phyloP scores from a whole-genome alignment of 2,797 vertebrate species.

The Parauchenoglanis punctatus region DNA sequence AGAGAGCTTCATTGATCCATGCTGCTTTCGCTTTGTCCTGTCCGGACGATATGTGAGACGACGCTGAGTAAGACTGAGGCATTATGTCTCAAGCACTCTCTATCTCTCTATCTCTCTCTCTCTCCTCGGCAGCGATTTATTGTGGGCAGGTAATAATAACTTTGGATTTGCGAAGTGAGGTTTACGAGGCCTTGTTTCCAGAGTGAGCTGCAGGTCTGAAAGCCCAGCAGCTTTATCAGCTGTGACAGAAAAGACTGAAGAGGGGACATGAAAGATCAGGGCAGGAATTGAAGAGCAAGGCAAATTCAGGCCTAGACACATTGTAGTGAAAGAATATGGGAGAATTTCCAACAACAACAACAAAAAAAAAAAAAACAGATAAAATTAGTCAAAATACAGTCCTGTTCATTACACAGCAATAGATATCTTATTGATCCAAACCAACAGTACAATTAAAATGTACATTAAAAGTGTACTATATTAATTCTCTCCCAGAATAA shows the following conservation, averaged over 20 bases:
- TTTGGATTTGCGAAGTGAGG: constrained; percentile 75
- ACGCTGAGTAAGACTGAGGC: constrained; percentile 75
- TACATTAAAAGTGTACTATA: neutral
- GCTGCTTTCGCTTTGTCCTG: constrained; percentile 77
- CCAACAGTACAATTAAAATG: neutral
- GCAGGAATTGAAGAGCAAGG: constrained; percentile 26
- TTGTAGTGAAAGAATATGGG: neutral
- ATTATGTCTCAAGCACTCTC: constrained; percentile 60
- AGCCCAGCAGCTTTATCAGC: constrained; percentile 69
- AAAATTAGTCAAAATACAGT: neutral
- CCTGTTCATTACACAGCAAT: neutral
- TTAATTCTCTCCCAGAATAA: neutral
- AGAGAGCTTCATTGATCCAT: constrained; percentile 85
- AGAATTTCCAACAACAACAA: neutral
- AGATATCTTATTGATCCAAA: neutral
- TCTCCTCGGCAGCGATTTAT: constrained; percentile 76
- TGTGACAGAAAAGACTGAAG: constrained; percentile 57
- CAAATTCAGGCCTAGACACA: constrained; percentile 53
- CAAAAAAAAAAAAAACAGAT: neutral
- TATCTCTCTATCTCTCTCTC: constrained; percentile 59
- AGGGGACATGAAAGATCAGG: constrained; percentile 42
- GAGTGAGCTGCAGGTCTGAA: constrained; percentile 70
- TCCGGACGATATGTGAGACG: constrained; percentile 86
- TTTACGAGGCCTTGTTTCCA: constrained; percentile 61
- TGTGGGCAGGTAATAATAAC: constrained; percentile 84